phyloP scores from a whole-genome alignment of 2,888 invertebrate genomes.

The Rhaphigaster nebulosa region DNA sequence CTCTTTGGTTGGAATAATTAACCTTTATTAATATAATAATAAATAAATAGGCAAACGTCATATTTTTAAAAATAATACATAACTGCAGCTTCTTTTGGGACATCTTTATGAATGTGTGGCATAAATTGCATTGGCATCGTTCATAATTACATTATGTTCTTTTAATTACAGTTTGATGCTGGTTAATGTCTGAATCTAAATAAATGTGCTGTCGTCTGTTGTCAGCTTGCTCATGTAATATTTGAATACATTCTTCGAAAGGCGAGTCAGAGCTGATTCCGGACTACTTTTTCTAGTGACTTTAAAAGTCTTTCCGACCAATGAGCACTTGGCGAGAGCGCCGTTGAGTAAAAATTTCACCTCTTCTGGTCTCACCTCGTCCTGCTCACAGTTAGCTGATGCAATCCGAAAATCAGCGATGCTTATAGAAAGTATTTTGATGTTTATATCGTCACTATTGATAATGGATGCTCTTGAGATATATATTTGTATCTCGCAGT shows the following conservation, averaged over 20 bases:
- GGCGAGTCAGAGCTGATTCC: not conserved
- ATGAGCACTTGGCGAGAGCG: not conserved
- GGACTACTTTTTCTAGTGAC: not conserved
- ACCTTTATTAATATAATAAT: not conserved
- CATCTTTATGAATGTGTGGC: not conserved
- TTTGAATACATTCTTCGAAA: not conserved
- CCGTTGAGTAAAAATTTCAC: not conserved
- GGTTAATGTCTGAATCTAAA: not conserved
- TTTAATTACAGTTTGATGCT: not conserved
- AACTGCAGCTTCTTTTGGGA: not conserved
- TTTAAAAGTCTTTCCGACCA: not conserved
- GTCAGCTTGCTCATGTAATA: slow-evolving; percentile 3
- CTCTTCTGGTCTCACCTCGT: not conserved
- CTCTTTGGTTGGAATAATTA: not conserved
- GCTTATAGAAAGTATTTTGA: not conserved
- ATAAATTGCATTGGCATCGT: not conserved
- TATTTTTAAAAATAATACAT: too few relatives aligned
- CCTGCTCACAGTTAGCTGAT: not conserved
- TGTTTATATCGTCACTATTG: not conserved
- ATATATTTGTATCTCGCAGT: not conserved
- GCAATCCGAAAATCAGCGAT: not conserved
- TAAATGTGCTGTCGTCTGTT: not conserved
- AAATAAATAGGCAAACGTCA: not conserved
- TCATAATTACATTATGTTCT: not conserved
- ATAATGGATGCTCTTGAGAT: not conserved